Conservation (phyloP, 2,888 invertebrate genomes). For the Pachliopta kotzebuea region DNA sequence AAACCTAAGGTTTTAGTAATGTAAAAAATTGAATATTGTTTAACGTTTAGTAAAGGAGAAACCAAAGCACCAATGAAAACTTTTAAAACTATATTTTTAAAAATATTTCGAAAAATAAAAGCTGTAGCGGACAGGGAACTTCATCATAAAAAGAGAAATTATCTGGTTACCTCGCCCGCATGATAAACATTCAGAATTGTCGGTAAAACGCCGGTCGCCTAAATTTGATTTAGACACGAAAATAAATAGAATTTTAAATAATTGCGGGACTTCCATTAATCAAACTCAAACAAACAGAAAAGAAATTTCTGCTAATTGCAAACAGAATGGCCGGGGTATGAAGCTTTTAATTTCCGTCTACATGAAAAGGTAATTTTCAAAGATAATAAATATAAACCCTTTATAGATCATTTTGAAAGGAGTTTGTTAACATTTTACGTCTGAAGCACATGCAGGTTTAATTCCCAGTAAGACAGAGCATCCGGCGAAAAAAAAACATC, state of each 20-base stretch:
- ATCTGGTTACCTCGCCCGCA: background rate
- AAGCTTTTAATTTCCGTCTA: background rate
- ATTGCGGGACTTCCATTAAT: slow-evolving; percentile 11
- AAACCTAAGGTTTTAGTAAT: too few relatives aligned
- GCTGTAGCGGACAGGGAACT: background rate
- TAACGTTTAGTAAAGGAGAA: too few relatives aligned
- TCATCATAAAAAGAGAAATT: slow-evolving; percentile 6
- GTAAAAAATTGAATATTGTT: too few relatives aligned
- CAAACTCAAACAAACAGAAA: background rate
- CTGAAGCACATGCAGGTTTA: too few relatives aligned
- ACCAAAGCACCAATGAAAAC: too few relatives aligned
- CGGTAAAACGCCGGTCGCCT: slow-evolving; percentile 4
- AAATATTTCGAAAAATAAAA: background rate
- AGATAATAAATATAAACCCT: background rate
- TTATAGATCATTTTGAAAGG: too few relatives aligned
- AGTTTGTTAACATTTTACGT: too few relatives aligned
- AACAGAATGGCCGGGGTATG: background rate
- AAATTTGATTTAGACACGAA: slow-evolving; percentile 15
- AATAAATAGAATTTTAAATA: slow-evolving; percentile 16
- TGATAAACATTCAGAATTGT: slow-evolving; percentile 10
- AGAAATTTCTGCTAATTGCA: background rate
- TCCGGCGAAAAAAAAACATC: too few relatives aligned
- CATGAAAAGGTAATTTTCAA: background rate
- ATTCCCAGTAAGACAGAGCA: too few relatives aligned
- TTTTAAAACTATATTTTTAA: too few relatives aligned